phyloP scores from a whole-genome alignment of 2,888 invertebrate species.

The Augochlorella aurata region DNA sequence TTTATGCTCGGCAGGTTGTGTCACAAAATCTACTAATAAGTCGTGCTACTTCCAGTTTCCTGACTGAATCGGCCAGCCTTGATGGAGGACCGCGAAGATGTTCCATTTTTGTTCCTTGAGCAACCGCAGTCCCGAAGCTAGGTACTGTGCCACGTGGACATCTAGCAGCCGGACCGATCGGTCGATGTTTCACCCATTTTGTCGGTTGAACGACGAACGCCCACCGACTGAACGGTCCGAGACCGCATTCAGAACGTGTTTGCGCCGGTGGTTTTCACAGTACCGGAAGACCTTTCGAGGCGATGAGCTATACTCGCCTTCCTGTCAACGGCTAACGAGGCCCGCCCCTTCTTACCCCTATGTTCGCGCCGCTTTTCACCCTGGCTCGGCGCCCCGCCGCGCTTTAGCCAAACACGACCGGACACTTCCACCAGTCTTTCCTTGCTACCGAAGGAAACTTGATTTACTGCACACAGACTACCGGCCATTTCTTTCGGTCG shows the following conservation, averaged over 20 bases:
- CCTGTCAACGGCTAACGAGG: constrained; percentile 77
- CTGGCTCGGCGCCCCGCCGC: constrained; percentile 59
- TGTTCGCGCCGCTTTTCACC: constrained; percentile 63
- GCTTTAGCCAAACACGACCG: constrained; percentile 66
- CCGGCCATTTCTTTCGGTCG: constrained; percentile 44
- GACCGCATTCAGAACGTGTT: constrained; percentile 61
- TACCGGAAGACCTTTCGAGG: constrained; percentile 69
- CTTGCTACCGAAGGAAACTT: constrained; percentile 60
- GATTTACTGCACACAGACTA: constrained; percentile 60
- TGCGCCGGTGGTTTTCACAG: constrained; percentile 67
- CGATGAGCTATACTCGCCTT: constrained; percentile 72
- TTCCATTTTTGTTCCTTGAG: background rate
- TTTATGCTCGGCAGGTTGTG: too few species aligned
- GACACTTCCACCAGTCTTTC: constrained; percentile 63
- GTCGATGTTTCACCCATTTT: constrained; percentile 60
- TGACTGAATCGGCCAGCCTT: constrained; percentile 20
- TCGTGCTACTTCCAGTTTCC: too few species aligned
- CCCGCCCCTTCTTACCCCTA: constrained; percentile 64
- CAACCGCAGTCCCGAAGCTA: background rate
- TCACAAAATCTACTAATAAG: too few species aligned
- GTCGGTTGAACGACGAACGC: constrained; percentile 55
- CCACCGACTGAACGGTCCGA: constrained; percentile 48
- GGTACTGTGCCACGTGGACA: constrained; percentile 52
- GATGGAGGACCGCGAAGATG: background rate
- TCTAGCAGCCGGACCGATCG: constrained; percentile 25